Base-by-base conservation (phyloP, 2,888 invertebrate genomes). In the Cryptocephalus moraei region DNA sequence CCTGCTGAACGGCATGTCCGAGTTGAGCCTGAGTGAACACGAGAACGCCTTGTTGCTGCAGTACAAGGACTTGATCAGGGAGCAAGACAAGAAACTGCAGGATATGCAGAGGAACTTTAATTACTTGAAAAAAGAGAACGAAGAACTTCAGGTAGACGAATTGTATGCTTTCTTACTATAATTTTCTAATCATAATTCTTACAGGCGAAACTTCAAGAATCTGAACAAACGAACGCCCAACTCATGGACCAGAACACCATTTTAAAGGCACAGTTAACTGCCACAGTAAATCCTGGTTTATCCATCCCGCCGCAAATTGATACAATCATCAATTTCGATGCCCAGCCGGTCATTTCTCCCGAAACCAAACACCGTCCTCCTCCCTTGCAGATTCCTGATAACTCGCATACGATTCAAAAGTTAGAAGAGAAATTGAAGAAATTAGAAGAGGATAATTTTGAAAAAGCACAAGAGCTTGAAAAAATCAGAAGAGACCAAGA, bases 11-110 rank as follows among this genome's bases (percentile, higher is more conserved):
- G 62, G 77, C 56, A 65, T 77, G 40, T 74, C 76, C 1, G 78
- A 78, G 55, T 56, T 70, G 33, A 68, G 69, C 57, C 57, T 75
- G 49, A 72, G 71, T 14, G 72, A 72, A 33, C 76, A 75, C 50
- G 72, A 73, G 45, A 75, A 73, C 22, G 68, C 74, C 0, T 58
- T 72, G 13, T 66, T 91, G 38, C 71, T 79, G 31, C 91, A 92
- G 68, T 94, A 93, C 71, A 93, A 93, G 73, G 81, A 84, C 50
- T 76, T 96, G 45, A 96, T 96, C 57, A 78, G 92, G 50, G 90
- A 92, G 59, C 94, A 96, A 70, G 92, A 92, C 69, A 76, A 74
- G 33, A 76, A 83, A 54, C 71, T 84, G 51, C 77, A 80, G 59
- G 77, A 78, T 45, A 68, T 77, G 44, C 68, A 68, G 46, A 62